phyloP scores from a whole-genome alignment of 2,888 invertebrate species.

The Chesias legatella region DNA sequence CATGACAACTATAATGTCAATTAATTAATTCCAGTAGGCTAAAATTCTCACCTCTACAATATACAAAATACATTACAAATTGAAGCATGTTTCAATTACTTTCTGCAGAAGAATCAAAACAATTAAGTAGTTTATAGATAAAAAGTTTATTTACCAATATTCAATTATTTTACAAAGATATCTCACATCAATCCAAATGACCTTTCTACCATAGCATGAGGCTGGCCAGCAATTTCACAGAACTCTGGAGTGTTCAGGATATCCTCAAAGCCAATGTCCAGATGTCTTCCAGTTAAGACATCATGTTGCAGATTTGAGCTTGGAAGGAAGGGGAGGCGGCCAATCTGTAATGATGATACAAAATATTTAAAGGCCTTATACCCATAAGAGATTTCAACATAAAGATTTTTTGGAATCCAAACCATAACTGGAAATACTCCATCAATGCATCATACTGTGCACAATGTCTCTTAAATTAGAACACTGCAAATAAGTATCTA shows the following conservation, averaged over 20 bases:
- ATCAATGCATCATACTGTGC: too few relatives aligned
- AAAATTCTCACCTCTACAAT: too few relatives aligned
- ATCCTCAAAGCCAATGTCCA: conserved; percentile 89
- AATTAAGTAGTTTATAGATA: not conserved
- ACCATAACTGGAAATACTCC: too few relatives aligned
- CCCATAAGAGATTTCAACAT: too few relatives aligned
- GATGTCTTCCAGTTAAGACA: conserved; percentile 85
- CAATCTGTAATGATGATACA: conserved; percentile 50
- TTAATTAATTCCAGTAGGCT: too few relatives aligned
- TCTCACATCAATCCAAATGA: conserved; percentile 81
- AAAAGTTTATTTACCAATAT: conserved; percentile 15
- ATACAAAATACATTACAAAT: too few relatives aligned
- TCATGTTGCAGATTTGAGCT: conserved; percentile 87
- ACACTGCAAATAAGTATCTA: too few relatives aligned
- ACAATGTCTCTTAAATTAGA: too few relatives aligned
- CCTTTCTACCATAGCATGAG: conserved; percentile 91
- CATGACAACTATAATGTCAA: too few relatives aligned
- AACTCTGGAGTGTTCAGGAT: conserved; percentile 86
- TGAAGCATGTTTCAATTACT: too few relatives aligned
- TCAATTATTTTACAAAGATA: conserved; percentile 30
- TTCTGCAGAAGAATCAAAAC: not conserved
- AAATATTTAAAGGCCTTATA: too few relatives aligned
- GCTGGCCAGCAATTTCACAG: conserved; percentile 87
- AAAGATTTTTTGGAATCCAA: too few relatives aligned
- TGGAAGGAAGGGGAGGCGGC: conserved; percentile 84